These are phyloP conservation scores for Pseudachorutes palmiensis DNA, from an alignment of 1,140 invertebrate species.

Conservation along the genomic window DNA sequence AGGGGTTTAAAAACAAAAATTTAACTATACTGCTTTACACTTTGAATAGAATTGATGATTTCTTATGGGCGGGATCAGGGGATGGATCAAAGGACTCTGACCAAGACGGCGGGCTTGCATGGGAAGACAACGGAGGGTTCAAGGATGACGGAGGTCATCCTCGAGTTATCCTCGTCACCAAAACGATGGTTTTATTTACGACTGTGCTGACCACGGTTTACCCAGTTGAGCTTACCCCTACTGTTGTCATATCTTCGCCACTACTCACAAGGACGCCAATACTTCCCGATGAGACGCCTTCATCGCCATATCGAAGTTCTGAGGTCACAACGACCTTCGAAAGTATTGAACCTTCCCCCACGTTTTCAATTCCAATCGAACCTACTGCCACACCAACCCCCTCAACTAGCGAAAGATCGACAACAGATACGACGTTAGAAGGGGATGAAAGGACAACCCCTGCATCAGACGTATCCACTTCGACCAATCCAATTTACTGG, in stretches of 20 bases:
- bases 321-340: not conserved
- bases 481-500: conserved; percentile 25
- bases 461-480: not conserved
- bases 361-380: not conserved
- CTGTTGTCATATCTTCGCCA: conserved; percentile 19
- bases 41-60: conserved; percentile 27
- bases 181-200: conserved; percentile 32
- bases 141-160: not conserved
- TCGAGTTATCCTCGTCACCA: conserved; percentile 22
- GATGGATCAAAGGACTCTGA: conserved; percentile 51
- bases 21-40: no score
- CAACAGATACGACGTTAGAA: no score
- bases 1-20: conserved; percentile 3
- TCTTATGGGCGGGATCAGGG: conserved; percentile 65
- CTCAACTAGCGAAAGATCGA: not conserved
- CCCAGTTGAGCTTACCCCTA: conserved; percentile 35
- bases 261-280: not conserved
- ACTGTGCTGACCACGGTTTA: conserved; percentile 34
- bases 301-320: not conserved
- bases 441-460: no score
- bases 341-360: not conserved
- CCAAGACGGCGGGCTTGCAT: conserved; percentile 32
- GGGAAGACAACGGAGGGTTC: conserved; percentile 27
- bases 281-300: not conserved
- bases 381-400: not conserved